Base-by-base conservation (phyloP, 2,113 vertebrate species). In the Stegastes partitus region DNA sequence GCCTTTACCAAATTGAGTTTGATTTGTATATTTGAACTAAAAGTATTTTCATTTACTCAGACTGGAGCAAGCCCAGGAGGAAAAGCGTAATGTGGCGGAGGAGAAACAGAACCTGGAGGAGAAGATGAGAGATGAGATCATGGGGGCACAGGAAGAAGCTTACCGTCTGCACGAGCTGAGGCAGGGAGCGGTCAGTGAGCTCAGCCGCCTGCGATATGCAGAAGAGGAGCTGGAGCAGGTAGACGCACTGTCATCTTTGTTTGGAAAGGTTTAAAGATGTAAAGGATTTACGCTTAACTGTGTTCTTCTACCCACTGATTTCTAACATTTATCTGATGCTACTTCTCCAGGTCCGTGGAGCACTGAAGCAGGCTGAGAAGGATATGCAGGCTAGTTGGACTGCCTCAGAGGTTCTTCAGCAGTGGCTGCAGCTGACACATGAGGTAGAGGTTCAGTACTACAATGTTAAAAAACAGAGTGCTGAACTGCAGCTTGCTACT, bases 371-470 rank as follows among this genome's bases (percentile, higher is more conserved):
- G 85, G 94, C 94, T 0, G 94, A 95, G 63, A 91, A 89, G 79
- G 94, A 95, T 82, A 94, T 95, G 87, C 75, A 92, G 49, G 84
- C 72, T 0, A 90, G 83, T 37, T 94, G 93, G 90, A 88, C 68
- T 0, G 85, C 81, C 34, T 96, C 97, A 42, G 97, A 97, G 77
- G 94, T 94, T 31, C 94, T 99, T 59, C 98, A 99, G 81, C 96
- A 96, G 80, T 99, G 98, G 98, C 96, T 99, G 62, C 97, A 99
- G 89, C 87, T 99, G 73, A 98, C 98, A 2, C 96, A 99, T 39
- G 98, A 99, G 91, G 96, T 99, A 5, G 98, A 99, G 93, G 95
- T 99, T 22, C 97, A 99, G 11, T 98, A 98, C 93, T 99, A 99
- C 89, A 98, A 97, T 66, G 94, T 99, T 74, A 99, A 99, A 94